Evolutionary conservation across 30 jellyfish, hydroid and myxozoan genomes (phyloP).

Genomic region (Clytia hemisphaerica): DNA sequence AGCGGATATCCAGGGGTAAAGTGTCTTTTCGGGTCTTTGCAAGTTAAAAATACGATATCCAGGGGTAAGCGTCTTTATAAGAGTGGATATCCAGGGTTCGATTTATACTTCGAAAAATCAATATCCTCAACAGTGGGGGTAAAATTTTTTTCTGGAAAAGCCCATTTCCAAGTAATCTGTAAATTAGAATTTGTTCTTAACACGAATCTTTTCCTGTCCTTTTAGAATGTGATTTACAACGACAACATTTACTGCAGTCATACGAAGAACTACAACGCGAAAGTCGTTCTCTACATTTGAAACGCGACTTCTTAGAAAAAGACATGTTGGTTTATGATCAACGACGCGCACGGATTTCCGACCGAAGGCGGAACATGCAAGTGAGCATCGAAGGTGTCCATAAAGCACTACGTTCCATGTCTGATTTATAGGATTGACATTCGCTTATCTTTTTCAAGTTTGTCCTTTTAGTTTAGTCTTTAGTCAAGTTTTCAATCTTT

Average conservation of each 20-base stretch:
- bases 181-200: not conserved
- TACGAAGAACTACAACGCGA: slow-evolving; percentile 50
- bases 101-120: not conserved
- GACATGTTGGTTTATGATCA: slow-evolving; percentile 54
- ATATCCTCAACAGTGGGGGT: no score
- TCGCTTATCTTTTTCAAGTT: no score
- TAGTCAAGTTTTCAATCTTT: no score
- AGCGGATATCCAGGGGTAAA: no score
- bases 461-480: no score
- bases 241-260: slow-evolving; percentile 25
- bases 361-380: slow-evolving; percentile 34
- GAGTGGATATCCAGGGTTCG: no score
- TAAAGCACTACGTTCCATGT: slow-evolving; percentile 15
- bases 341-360: slow-evolving; percentile 34
- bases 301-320: slow-evolving; percentile 56
- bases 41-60: no score
- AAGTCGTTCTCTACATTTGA: slow-evolving; percentile 33
- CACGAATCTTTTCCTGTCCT: not conserved
- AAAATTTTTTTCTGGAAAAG: no score
- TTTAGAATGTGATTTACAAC: slow-evolving; percentile 57
- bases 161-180: no score
- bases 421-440: slow-evolving; percentile 14
- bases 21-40: no score
- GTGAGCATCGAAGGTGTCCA: slow-evolving; percentile 14
- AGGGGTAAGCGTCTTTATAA: no score